These are phyloP conservation scores for Dascyllus trimaculatus DNA, from an alignment of 2,113 vertebrate genomes.

Conservation along the genomic window DNA sequence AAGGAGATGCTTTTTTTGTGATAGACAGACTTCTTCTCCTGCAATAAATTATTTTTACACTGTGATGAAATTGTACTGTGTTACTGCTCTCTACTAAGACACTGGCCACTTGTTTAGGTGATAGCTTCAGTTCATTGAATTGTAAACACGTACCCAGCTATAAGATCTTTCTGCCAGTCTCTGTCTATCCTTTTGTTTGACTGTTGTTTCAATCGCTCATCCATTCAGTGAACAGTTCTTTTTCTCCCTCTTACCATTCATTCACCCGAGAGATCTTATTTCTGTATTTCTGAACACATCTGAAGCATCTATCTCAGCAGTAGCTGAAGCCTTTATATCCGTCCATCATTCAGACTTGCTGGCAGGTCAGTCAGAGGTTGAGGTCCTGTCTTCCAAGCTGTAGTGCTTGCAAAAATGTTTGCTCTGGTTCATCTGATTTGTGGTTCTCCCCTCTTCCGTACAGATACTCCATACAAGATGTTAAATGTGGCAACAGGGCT, in stretches of 20 bases:
- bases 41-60: neutral
- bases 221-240: neutral
- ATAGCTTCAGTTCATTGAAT: neutral
- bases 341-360: slow-evolving; percentile 52
- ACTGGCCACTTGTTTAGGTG: neutral
- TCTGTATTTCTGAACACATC: slow-evolving; percentile 31
- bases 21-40: neutral
- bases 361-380: slow-evolving; percentile 56
- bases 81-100: neutral
- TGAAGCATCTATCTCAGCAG: slow-evolving; percentile 29
- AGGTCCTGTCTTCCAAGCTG: slow-evolving; percentile 32
- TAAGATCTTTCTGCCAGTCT: neutral
- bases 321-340: slow-evolving; percentile 26
- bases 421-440: slow-evolving; percentile 28
- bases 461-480: slow-evolving; percentile 20
- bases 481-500: slow-evolving; percentile 29
- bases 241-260: slow-evolving; percentile 21
- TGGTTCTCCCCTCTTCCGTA: slow-evolving; percentile 9
- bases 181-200: too few relatives aligned
- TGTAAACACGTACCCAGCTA: neutral
- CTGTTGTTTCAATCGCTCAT: too few relatives aligned
- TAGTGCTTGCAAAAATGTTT: slow-evolving; percentile 40
- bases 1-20: slow-evolving; percentile 4
- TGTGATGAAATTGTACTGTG: neutral
- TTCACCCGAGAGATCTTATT: slow-evolving; percentile 29